These are phyloP conservation scores for Lerista edwardsae DNA, from an alignment of 2,797 vertebrate genomes.

Conservation along the genomic window DNA sequence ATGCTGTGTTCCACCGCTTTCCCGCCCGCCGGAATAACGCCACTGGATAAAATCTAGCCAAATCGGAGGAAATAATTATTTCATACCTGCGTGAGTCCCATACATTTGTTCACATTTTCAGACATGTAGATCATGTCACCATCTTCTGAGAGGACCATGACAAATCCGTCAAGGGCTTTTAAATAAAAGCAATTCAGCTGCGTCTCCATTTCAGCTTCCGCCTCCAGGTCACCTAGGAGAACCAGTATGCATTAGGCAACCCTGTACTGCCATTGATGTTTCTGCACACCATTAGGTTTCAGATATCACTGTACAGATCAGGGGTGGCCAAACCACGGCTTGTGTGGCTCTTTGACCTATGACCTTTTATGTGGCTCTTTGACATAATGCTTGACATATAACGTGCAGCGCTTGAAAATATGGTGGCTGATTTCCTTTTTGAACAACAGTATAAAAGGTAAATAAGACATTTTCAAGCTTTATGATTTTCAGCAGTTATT, in stretches of 20 bases:
- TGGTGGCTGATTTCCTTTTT: too few relatives aligned
- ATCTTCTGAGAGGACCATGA: slow-evolving; percentile 96
- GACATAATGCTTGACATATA: too few relatives aligned
- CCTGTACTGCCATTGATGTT: slow-evolving; percentile 19
- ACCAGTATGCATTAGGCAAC: slow-evolving; percentile 38
- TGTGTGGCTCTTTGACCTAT: too few relatives aligned
- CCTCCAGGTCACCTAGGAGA: slow-evolving; percentile 81
- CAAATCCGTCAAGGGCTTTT: slow-evolving; percentile 96
- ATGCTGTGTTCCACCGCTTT: too few relatives aligned
- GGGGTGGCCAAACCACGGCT: too few relatives aligned
- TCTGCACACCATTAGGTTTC: background rate
- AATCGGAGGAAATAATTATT: slow-evolving; percentile 25
- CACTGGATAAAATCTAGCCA: too few relatives aligned
- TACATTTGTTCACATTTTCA: slow-evolving; percentile 96
- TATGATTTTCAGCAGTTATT: too few relatives aligned
- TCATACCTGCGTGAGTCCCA: slow-evolving; percentile 94
- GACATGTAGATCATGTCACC: slow-evolving; percentile 98
- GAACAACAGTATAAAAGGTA: too few relatives aligned
- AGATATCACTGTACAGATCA: slow-evolving; percentile 38
- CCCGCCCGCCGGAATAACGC: too few relatives aligned
- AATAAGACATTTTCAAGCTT: too few relatives aligned
- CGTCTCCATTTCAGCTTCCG: slow-evolving; percentile 88
- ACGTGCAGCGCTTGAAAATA: too few relatives aligned
- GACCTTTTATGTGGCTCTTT: too few relatives aligned
- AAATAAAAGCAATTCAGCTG: slow-evolving; percentile 93